These are phyloP conservation scores for Drosophila ohnishii DNA, from an alignment of 1,140 invertebrate species.

Conservation along the genomic window DNA sequence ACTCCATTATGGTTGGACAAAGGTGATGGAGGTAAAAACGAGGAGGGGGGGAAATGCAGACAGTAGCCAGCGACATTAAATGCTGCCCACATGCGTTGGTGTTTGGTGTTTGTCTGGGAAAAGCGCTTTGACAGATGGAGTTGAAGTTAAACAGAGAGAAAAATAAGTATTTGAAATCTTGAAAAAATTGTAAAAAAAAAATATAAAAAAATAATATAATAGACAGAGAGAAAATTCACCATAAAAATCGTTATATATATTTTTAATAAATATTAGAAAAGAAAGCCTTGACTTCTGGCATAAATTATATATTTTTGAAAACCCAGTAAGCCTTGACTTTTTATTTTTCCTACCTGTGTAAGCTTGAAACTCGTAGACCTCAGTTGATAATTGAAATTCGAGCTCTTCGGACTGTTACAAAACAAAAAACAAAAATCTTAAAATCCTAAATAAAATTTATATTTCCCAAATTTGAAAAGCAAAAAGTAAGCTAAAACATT, in stretches of 20 bases:
- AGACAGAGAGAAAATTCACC: too few relatives aligned
- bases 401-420: conserved; percentile 33
- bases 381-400: conserved; percentile 22
- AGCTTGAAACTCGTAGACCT: background rate
- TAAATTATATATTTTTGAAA: background rate
- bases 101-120: conserved; percentile 1
- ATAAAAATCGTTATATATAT: too few relatives aligned
- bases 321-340: conserved; percentile 8
- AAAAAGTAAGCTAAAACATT: background rate
- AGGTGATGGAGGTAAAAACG: conserved; percentile 18
- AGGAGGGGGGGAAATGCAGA: conserved; percentile 17
- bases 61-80: conserved; percentile 48
- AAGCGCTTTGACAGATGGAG: conserved; percentile 41
- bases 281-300: background rate
- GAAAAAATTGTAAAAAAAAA: background rate
- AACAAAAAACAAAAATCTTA: background rate
- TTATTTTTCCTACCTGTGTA: background rate
- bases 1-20: conserved; percentile 76
- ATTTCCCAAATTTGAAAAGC: background rate
- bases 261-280: background rate
- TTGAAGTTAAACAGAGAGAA: conserved; percentile 14
- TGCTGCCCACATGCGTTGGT: conserved; percentile 68
- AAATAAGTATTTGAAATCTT: background rate
- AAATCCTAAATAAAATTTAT: background rate
- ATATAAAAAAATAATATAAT: too few relatives aligned